Percentiles rank a stretch among this genome's conserved stretches.
These are phyloP conservation scores for Leptopterna dolabrata DNA, from an alignment of 2,888 invertebrate species.

Conservation along the genomic window DNA sequence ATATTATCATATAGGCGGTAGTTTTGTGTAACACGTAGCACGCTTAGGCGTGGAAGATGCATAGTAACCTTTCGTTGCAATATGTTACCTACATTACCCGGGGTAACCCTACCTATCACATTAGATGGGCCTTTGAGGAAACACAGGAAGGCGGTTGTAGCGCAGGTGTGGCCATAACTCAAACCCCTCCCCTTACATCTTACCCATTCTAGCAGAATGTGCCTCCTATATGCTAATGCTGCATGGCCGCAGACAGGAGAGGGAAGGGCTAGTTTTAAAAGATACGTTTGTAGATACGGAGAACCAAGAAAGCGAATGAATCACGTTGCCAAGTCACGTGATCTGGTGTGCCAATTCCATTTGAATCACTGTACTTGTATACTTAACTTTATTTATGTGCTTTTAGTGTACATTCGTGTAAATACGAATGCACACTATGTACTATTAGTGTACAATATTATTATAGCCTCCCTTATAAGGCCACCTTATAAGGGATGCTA, in stretches of 20 bases:
- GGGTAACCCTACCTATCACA: neutral
- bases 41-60: neutral
- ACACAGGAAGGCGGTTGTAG: neutral
- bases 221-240: constrained; percentile 7
- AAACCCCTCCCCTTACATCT: neutral
- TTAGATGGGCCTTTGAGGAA: constrained; percentile 7
- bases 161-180: constrained; percentile 7
- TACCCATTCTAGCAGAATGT: neutral
- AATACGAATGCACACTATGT: too few species aligned
- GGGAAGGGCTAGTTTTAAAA: neutral
- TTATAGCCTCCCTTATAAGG: too few species aligned
- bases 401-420: too few species aligned
- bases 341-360: neutral
- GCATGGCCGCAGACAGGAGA: neutral
- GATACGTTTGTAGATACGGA: neutral
- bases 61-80: neutral
- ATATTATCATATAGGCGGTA: neutral
- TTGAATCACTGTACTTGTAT: neutral
- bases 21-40: neutral
- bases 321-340: neutral
- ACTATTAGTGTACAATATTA: too few species aligned
- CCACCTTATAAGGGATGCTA: too few species aligned
- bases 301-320: neutral
- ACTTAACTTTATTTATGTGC: too few species aligned
- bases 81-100: neutral